These are phyloP conservation scores for Otis tarda DNA, from an alignment of 2,113 vertebrate genomes.

Conservation along the genomic window DNA sequence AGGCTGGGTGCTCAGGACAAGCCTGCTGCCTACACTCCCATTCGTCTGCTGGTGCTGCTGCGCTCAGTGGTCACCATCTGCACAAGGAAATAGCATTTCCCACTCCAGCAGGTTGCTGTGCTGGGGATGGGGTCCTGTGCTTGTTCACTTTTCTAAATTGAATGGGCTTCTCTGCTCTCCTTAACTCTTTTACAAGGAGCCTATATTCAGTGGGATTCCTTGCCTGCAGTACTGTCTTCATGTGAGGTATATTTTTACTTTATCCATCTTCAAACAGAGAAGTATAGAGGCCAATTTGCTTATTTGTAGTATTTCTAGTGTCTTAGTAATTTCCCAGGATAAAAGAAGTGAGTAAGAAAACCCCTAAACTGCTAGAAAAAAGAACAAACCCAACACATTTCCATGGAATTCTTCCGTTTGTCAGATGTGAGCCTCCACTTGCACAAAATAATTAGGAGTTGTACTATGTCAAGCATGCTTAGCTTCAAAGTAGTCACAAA, in stretches of 20 bases:
- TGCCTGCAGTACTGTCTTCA: neutral
- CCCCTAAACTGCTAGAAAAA: neutral
- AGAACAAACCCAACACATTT: slow-evolving; percentile 17
- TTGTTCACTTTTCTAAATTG: neutral
- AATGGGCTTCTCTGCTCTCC: neutral
- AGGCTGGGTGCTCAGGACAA: neutral
- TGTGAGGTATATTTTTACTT: neutral
- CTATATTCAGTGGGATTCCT: neutral
- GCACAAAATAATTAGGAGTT: slow-evolving; percentile 50
- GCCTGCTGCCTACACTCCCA: neutral
- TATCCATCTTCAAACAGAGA: neutral
- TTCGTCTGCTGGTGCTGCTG: neutral
- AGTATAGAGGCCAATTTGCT: neutral
- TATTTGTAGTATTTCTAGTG: slow-evolving; percentile 39
- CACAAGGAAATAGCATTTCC: neutral
- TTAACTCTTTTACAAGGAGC: neutral
- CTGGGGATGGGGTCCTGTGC: neutral
- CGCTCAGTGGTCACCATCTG: neutral
- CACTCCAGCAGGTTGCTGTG: neutral
- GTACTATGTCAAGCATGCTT: slow-evolving; percentile 25
- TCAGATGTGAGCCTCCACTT: slow-evolving; percentile 17
- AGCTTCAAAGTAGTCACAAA: slow-evolving; percentile 56
- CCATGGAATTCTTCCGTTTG: slow-evolving; percentile 16
- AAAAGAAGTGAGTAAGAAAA: neutral
- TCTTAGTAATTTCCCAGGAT: slow-evolving; percentile 43